Base-by-base conservation (phyloP, 2,888 invertebrate genomes). In the Microdon myrmicae region DNA sequence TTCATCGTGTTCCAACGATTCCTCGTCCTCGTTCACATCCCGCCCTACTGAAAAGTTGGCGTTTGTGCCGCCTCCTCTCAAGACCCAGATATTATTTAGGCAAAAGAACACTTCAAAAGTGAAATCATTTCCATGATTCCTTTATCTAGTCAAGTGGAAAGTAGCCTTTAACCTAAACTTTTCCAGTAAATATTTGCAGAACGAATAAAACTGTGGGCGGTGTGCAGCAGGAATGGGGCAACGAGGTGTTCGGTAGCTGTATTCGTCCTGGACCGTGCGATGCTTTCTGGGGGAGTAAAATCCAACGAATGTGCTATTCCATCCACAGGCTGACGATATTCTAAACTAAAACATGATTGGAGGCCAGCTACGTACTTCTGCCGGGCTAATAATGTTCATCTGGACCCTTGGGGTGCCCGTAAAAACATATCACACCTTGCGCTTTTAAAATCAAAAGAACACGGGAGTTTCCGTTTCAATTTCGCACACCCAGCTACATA, bases 141-240 rank as follows among this genome's bases (percentile, higher is more conserved):
- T 38, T 56, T 56, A 56, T 32, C 43, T 32, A 56, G 56, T 43
- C 48, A 49, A 56, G 56, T 37, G 49, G 35, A 43, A 56, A 38
- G 43, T 37, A 43, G 43, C 43, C 37, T 49, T 56, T 37, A 44
- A 53, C 25, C 44, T 29, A 10, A 48, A 44, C 25, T 37, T 49
- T 44, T 49, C 32, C 29, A 25, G 31, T 38, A 54, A 37, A 38
- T 45, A 54, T 45, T 54, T 45, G 53, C 6, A 38, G 28, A 26
- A 39, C 17, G 23, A 41, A 34, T 12, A 49, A 8, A 8, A 8
- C 5, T 22, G 5, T 22, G 5, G n/a, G n/a, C n/a, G n/a, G n/a
- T 22, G 22, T 5, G 6, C 6, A 22, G 22, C 22, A 22, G 22
- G 8, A 8, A 22, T 5, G 5, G 6, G 22, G 5, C 8, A 6